Base-by-base conservation (phyloP, 2,113 vertebrate species). In the Raja brachyura region DNA sequence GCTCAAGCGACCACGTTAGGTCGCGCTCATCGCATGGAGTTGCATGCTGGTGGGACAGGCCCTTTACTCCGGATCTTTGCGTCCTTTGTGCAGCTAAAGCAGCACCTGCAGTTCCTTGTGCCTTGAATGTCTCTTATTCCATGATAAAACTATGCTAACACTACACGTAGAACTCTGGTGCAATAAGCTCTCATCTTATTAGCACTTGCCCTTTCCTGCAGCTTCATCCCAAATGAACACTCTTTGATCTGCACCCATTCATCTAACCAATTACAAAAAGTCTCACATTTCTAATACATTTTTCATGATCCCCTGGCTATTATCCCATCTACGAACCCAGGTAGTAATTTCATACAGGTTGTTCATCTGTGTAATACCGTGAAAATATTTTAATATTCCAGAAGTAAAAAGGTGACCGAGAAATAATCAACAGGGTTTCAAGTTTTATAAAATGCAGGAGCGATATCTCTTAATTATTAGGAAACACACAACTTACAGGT, bases 81-180 rank as follows among this genome's bases (percentile, higher is more conserved):
- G 3, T 48, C 39, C 39, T 48, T 48, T 48, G 39, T 48, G 39
- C 39, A 48, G n/a, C n/a, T n/a, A n/a, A 48, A 48, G 39, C 39
- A 48, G 39, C 39, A 48, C 39, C 39, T 48, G 39, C 39, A 48
- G 39, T 48, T 3, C 39, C 39, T 48, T 48, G 39, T 48, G 39
- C 39, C 39, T 48, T 75, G n/a, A 75, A n/a, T 75, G 5, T 75
- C 7, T n/a, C n/a, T 81, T 48, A 81, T 48, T 81, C 79, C 93
- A 93, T 18, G 28, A 28, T 81, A 93, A 59, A 93, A 93, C 56
- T 63, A 33, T 63, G 63, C 79, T 33, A 90, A 88, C 39, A 56
- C 93, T 63, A 25, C 31, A 93, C 75, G 25, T 74, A 39, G 54
- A 54, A 93, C 33, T 61, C 54, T 39, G n/a, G 56, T 39, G 73